phyloP scores from a whole-genome alignment of 2,888 invertebrate species.

The Zonitis immaculata region DNA sequence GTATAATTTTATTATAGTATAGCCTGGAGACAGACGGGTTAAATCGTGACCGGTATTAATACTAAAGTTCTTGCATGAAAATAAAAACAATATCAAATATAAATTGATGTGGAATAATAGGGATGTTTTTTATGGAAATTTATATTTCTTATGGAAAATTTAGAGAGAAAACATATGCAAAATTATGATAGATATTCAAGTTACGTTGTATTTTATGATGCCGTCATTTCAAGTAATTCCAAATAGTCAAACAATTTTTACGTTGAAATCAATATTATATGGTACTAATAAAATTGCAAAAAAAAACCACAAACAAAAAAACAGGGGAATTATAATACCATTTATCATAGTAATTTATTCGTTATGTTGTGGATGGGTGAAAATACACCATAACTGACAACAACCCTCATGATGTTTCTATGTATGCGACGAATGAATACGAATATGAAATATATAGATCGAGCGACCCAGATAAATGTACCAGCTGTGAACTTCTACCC shows the following conservation, averaged over 20 bases:
- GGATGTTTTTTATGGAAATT: background rate
- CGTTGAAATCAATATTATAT: constrained; percentile 21
- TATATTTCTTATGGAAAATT: too few species aligned
- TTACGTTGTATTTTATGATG: constrained; percentile 27
- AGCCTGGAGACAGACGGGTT: constrained; percentile 15
- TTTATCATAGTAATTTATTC: constrained; percentile 37
- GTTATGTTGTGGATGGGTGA: constrained; percentile 32
- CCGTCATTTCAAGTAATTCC: constrained; percentile 28
- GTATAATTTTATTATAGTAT: constrained; percentile 19
- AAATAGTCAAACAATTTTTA: constrained; percentile 22
- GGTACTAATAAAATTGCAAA: constrained; percentile 12
- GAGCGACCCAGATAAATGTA: constrained; percentile 32
- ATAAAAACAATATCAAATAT: constrained; percentile 17
- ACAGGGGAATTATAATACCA: constrained; percentile 33
- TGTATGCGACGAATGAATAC: constrained; percentile 33
- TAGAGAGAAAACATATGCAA: too few species aligned
- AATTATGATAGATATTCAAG: too few species aligned
- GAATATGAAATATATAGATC: constrained; percentile 40
- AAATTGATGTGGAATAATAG: constrained; percentile 14
- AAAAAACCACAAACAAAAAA: too few species aligned
- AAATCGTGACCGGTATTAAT: constrained; percentile 22
- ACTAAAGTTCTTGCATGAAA: constrained; percentile 21
- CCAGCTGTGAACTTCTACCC: constrained; percentile 34
- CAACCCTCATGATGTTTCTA: constrained; percentile 31
- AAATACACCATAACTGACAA: constrained; percentile 30